Evolutionary conservation across 2,797 vertebrate species (phyloP).

Genomic region (Picus viridis): DNA sequence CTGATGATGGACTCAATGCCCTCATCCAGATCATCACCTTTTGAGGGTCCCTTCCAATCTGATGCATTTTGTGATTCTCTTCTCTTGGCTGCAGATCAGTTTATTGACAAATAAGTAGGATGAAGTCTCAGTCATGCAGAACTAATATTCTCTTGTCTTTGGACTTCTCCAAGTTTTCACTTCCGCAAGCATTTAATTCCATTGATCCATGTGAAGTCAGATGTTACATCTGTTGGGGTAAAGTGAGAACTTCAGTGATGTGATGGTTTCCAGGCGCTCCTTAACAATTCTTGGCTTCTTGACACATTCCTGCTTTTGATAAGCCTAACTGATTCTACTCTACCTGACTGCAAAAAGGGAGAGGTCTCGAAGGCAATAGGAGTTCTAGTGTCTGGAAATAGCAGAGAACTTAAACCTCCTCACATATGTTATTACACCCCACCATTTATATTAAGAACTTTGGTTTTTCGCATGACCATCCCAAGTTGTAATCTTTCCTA

Average conservation of each 20-base stretch:
- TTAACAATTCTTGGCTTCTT: background rate
- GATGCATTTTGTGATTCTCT: background rate
- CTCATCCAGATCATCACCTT: too few relatives aligned
- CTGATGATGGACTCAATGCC: too few relatives aligned
- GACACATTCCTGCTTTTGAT: background rate
- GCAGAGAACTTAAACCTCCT: background rate
- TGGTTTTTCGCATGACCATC: background rate
- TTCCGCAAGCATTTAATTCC: conserved; percentile 8
- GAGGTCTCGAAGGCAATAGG: background rate
- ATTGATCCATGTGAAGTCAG: background rate
- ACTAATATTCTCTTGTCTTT: background rate
- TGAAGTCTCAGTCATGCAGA: background rate
- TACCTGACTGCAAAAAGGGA: background rate
- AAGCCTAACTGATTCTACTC: background rate
- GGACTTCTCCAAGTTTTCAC: background rate
- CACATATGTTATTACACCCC: too few relatives aligned
- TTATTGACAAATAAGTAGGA: background rate
- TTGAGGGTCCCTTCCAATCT: too few relatives aligned
- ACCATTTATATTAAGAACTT: background rate
- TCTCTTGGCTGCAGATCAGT: background rate
- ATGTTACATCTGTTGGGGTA: background rate
- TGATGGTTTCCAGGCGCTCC: background rate
- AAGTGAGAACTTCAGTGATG: background rate
- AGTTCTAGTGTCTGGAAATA: background rate
- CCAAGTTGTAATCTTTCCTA: background rate